A percentile compares a stretch with the other conserved stretches of the same genome.
These are phyloP conservation scores for Drosophila murphyi DNA, from an alignment of 1,140 invertebrate genomes.

Conservation along the genomic window DNA sequence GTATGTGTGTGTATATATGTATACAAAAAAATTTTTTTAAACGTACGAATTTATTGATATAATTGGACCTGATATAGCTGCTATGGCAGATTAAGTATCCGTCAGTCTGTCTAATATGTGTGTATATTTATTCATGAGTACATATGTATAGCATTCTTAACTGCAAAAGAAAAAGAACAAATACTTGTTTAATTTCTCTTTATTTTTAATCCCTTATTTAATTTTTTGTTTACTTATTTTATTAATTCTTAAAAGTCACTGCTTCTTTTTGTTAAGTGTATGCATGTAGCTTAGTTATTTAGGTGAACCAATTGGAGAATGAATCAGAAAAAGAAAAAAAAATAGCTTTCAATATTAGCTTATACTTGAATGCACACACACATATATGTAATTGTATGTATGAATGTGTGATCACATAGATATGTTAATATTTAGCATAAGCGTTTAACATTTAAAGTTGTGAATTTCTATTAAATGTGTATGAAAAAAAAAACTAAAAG, in stretches of 20 bases:
- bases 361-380: neutral
- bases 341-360: neutral
- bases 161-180: no score
- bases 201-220: neutral
- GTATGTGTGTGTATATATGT: constrained; percentile 2
- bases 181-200: no score
- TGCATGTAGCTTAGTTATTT: no score
- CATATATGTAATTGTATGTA: constrained; percentile 14
- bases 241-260: neutral
- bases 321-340: neutral
- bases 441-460: no score
- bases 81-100: neutral
- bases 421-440: no score
- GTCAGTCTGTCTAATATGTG: neutral
- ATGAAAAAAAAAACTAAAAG: neutral
- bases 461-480: neutral
- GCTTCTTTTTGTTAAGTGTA: neutral
- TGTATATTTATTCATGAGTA: neutral
- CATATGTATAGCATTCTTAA: neutral
- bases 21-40: neutral
- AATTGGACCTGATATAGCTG: constrained; percentile 23
- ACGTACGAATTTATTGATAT: constrained; percentile 14
- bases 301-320: no score
- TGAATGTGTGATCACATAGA: no score
- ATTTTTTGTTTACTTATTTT: neutral